These are phyloP conservation scores for Sphaerophoria taeniata DNA, from an alignment of 2,888 invertebrate genomes.

Conservation along the genomic window DNA sequence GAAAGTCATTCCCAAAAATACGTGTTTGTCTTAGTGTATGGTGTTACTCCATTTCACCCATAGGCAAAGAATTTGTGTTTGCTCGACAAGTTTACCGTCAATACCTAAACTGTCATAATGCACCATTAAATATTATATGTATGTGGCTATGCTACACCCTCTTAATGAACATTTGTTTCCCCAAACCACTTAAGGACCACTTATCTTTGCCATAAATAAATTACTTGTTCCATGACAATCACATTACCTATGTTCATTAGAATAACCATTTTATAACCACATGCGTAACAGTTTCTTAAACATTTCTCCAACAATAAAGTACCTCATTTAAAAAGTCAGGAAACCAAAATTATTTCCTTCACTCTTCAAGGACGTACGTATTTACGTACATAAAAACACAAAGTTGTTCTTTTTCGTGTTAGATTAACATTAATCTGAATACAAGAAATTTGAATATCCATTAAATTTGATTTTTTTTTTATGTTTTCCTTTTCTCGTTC, in stretches of 20 bases:
- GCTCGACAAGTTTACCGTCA: no score
- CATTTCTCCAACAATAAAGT: neutral
- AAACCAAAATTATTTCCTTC: neutral
- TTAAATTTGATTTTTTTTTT: neutral
- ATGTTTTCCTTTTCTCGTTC: neutral
- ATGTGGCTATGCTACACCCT: no score
- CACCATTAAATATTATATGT: no score
- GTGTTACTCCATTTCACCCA: no score
- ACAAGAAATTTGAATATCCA: neutral
- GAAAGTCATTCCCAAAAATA: no score
- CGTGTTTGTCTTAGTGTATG: no score
- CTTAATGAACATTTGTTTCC: no score
- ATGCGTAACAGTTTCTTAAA: neutral
- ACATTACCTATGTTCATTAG: neutral
- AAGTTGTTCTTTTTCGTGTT: neutral
- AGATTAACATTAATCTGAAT: neutral
- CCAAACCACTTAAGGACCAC: no score
- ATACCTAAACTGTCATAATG: no score
- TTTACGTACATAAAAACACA: neutral
- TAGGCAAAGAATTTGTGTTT: no score
- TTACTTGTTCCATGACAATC: no score
- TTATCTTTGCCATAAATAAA: no score
- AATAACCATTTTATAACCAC: neutral
- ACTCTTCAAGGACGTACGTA: neutral
- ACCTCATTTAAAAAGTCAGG: neutral